Evolutionary conservation across 2,113 vertebrate genomes (phyloP), one percentile per base, ranked within the genome.

Genomic region (Galbula dea): DNA sequence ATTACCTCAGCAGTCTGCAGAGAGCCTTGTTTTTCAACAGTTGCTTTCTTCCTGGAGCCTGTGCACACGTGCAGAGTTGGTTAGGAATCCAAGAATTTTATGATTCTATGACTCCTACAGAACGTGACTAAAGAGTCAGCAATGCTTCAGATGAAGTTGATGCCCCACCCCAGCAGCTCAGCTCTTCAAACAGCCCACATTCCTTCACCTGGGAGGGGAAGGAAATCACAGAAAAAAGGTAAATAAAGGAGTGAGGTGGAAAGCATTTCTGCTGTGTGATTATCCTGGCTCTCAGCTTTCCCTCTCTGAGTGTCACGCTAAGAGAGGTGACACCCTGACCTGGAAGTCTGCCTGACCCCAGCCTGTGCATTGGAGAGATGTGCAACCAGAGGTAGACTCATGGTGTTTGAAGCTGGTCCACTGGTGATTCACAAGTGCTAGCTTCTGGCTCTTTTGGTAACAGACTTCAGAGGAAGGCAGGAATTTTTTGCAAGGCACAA

Each of bases 241-340:
- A 96, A 98, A 97, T 97, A 98, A 96, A 95, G 89, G 95, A 97
- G 94, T 85, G 89, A 86, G 69, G 76, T 83, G 82, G 93, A 97
- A 97, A 94, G 82, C 71, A 96, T 97, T 96, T 97, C 96, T 95
- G 92, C 93, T 83, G 80, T 81, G 80, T 10, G 23, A 92, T 97
- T 97, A 95, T 95, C 94, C 65, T 63, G 90, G 94, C 96, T 96
- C 92, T 86, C 91, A 93, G 43, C 80, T 81, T 69, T 68, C 75
- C 59, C 72, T 91, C 93, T 91, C 63, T 94, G 49, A 95, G 86
- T 43, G 41, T 43, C 41, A 43, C 41, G 15, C 15, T 43, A 43
- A 43, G 11, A 43, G n/a, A n/a, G n/a, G 41, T 43, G 41, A 43
- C 11, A 43, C 15, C 41, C 41, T 43, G 41, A 43, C 41, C 41